Evolutionary conservation across 2,888 invertebrate species (phyloP).

Genomic region (Psylliodes chrysocephalus): DNA sequence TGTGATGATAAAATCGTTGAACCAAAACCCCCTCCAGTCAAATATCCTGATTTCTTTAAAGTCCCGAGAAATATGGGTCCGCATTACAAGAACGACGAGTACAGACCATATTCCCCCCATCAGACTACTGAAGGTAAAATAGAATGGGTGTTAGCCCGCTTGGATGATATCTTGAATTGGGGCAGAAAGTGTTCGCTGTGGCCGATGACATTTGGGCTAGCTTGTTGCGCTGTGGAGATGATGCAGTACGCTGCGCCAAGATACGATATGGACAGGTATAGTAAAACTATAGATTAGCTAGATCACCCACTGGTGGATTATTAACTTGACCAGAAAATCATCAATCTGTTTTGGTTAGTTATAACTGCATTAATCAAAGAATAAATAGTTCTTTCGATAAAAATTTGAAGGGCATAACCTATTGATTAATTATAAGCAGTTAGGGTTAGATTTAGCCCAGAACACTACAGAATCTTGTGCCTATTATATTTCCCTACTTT

Average conservation of each 20-base stretch:
- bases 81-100: slow-evolving; percentile 40
- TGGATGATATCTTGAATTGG: slow-evolving; percentile 76
- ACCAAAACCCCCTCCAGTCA: not conserved
- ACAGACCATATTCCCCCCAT: slow-evolving; percentile 73
- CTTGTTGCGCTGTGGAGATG: slow-evolving; percentile 77
- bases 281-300: too few species aligned
- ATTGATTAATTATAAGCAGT: too few species aligned
- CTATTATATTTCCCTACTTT: too few species aligned
- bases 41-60: slow-evolving; percentile 8
- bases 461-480: too few species aligned
- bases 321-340: too few species aligned
- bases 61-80: slow-evolving; percentile 40
- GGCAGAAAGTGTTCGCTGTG: slow-evolving; percentile 72
- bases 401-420: too few species aligned
- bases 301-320: too few species aligned
- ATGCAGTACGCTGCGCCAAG: slow-evolving; percentile 76
- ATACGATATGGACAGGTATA: slow-evolving; percentile 74
- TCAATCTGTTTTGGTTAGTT: too few species aligned
- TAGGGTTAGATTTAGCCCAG: too few species aligned
- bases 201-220: slow-evolving; percentile 77
- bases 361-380: too few species aligned
- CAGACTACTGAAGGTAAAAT: slow-evolving; percentile 45
- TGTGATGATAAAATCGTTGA: too few species aligned
- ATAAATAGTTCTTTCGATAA: too few species aligned
- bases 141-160: slow-evolving; percentile 70